These are phyloP conservation scores for Acrobeloides nanus DNA, from an alignment of 2,888 invertebrate genomes.

Conservation along the genomic window DNA sequence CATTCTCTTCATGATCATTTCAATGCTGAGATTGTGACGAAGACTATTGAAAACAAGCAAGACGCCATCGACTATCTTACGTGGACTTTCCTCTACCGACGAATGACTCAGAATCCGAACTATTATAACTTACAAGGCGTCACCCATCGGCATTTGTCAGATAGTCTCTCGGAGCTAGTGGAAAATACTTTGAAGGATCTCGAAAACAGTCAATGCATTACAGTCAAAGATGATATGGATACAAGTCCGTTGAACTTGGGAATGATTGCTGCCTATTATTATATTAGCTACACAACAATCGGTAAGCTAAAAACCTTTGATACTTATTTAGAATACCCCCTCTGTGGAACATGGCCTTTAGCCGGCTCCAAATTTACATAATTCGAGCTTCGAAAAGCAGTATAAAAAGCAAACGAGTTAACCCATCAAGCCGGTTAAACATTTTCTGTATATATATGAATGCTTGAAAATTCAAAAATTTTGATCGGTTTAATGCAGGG, in stretches of 20 bases:
- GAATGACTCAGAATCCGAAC: constrained; percentile 97
- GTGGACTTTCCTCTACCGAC: constrained; percentile 93
- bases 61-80: constrained; percentile 98
- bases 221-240: constrained; percentile 95
- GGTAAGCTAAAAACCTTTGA: too few species aligned
- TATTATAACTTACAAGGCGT: constrained; percentile 88
- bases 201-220: constrained; percentile 67
- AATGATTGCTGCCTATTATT: constrained; percentile 99
- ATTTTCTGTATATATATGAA: background rate
- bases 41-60: constrained; percentile 98
- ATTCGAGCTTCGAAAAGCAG: too few species aligned
- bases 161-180: constrained; percentile 93
- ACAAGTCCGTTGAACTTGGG: constrained; percentile 90
- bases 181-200: constrained; percentile 75
- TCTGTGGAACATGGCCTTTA: too few species aligned
- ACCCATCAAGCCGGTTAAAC: background rate
- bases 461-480: too few species aligned
- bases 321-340: constrained; percentile 5
- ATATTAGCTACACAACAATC: constrained; percentile 97
- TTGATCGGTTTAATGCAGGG: too few species aligned
- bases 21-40: constrained; percentile 98
- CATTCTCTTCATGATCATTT: constrained; percentile 97
- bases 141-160: constrained; percentile 79
- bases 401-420: background rate
- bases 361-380: too few species aligned